phyloP scores from a whole-genome alignment of 64 coral and sea anemone genomes.

The Pocillopora damicornis region DNA sequence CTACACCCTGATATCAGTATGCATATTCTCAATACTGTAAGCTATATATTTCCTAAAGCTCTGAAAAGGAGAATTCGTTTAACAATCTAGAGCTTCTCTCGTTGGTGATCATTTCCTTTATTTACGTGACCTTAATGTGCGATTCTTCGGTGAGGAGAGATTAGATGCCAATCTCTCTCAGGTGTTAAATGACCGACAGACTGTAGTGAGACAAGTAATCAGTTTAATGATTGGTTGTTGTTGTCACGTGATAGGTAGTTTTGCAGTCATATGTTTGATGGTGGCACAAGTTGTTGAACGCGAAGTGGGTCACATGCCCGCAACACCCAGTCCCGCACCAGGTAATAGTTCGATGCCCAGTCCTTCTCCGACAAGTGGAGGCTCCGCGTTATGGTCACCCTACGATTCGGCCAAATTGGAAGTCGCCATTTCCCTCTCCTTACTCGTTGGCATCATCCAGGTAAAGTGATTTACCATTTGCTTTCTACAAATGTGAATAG shows the following conservation, averaged over 20 bases:
- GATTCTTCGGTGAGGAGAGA: too few species aligned
- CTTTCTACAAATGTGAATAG: too few species aligned
- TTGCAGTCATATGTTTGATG: slow-evolving; percentile 85
- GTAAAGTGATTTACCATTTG: slow-evolving; percentile 6
- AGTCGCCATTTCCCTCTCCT: slow-evolving; percentile 66
- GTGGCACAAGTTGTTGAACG: slow-evolving; percentile 64
- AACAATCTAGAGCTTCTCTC: too few species aligned
- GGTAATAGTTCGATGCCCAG: slow-evolving; percentile 2
- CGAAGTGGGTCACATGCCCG: slow-evolving; percentile 31
- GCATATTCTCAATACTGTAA: too few species aligned
- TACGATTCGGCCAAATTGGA: slow-evolving; percentile 56
- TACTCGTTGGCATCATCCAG: slow-evolving; percentile 83
- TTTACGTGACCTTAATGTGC: background rate
- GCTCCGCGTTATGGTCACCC: slow-evolving; percentile 39
- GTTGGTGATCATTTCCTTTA: background rate
- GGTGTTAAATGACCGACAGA: too few species aligned
- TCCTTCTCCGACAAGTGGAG: background rate
- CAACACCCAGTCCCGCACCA: background rate
- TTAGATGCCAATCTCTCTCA: too few species aligned
- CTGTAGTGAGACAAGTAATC: too few species aligned
- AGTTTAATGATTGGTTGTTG: background rate
- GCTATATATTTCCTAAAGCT: too few species aligned
- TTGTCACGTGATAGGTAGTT: slow-evolving; percentile 56
- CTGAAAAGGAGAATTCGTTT: too few species aligned
- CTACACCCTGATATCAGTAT: too few species aligned